Evolutionary conservation across 2,888 invertebrate genomes (phyloP), one percentile per base, ranked within the genome.

Genomic region (Dryobotodes eremita): DNA sequence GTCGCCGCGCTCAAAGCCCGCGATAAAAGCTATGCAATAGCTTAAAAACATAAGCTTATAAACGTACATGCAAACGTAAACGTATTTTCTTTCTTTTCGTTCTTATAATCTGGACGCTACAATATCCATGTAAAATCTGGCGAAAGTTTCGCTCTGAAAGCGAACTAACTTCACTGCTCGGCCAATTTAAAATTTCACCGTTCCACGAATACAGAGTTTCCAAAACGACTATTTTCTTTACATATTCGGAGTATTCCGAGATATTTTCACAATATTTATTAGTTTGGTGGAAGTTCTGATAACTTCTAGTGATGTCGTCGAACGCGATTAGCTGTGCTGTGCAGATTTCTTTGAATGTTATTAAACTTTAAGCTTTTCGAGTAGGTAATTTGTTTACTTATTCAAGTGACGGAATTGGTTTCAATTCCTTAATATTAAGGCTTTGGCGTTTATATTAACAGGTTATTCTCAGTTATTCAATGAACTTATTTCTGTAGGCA

Each of bases 151-250:
- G 53, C 62, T 74, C 62, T 71, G 59, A 57, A 80, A 59, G 20
- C 70, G 50, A 68, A 75, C 75, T 59, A 66, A 79, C 74, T 81
- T 72, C 42, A 62, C 48, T n/a, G 77, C 48, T 50, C 31, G 68
- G 66, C 81, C 85, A 86, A 87, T 84, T 86, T 86, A 85, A 86
- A 86, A 84, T 79, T 87, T 81, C 48, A 66, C 75, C 59, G 66
- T 69, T 61, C 23, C 62, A 53, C 66, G 57, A 74, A 69, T 64
- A 77, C 53, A 78, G 78, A 86, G 70, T 84, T 84, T 48, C 48
- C 2, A 50, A 46, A 72, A 71, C 77, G 46, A 81, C 78, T 64
- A 76, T 81, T 84, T 86, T 75, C 85, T 84, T 70, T 81, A 59
- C 68, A 71, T 73, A 75, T 66, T 61, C 57, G n/a, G 13, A 76